A percentile compares a stretch with the other conserved stretches of the same genome.
phyloP scores from a whole-genome alignment of 2,888 invertebrate species.

The Coleophora deauratella region DNA sequence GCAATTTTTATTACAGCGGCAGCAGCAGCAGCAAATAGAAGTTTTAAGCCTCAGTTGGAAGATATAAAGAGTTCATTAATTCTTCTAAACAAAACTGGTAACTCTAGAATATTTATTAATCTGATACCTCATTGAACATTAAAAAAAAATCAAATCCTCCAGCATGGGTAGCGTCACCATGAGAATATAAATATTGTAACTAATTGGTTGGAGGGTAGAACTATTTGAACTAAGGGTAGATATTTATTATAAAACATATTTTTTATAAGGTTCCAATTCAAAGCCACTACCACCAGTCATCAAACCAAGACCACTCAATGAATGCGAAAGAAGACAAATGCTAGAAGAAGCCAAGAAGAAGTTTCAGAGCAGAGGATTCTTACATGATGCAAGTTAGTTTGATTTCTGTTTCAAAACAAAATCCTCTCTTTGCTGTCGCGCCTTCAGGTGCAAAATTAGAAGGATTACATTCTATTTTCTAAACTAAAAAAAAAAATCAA shows the following conservation, averaged over 20 bases:
- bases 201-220: too few species aligned
- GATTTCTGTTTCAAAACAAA: neutral
- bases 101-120: slow-evolving; percentile 3
- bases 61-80: slow-evolving; percentile 57
- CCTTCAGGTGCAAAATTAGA: too few species aligned
- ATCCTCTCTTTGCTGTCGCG: too few species aligned
- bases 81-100: slow-evolving; percentile 33
- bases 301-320: slow-evolving; percentile 29
- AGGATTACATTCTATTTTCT: too few species aligned
- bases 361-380: slow-evolving; percentile 43
- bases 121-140: too few species aligned
- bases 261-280: neutral
- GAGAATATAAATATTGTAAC: too few species aligned
- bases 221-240: too few species aligned
- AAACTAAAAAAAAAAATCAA: too few species aligned
- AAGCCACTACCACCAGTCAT: neutral
- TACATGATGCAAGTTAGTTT: slow-evolving; percentile 44
- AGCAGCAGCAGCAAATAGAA: slow-evolving; percentile 16
- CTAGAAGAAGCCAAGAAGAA: slow-evolving; percentile 36
- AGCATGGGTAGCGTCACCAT: too few species aligned
- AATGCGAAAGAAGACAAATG: slow-evolving; percentile 31
- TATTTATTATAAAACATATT: too few species aligned
- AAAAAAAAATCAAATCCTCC: too few species aligned
- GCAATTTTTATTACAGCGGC: neutral
- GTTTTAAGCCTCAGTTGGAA: slow-evolving; percentile 52